A percentile compares a stretch with the other conserved stretches of the same genome.
These are phyloP conservation scores for Calypte anna DNA, from an alignment of 2,113 vertebrate genomes.

Conservation along the genomic window DNA sequence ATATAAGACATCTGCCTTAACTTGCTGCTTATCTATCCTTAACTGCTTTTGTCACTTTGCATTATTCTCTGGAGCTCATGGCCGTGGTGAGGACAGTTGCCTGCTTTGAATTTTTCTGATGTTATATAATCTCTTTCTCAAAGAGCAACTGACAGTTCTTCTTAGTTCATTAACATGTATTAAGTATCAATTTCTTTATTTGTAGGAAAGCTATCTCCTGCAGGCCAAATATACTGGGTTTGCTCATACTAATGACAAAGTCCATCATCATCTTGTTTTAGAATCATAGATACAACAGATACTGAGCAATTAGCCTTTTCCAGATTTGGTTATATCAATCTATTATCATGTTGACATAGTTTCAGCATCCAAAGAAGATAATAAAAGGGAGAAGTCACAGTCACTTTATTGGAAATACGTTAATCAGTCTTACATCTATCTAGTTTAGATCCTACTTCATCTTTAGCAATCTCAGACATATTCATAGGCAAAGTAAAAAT, in stretches of 20 bases:
- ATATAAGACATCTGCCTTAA: neutral
- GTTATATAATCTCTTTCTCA: neutral
- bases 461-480: neutral
- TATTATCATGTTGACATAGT: neutral
- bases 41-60: neutral
- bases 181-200: neutral
- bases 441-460: neutral
- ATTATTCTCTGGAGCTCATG: neutral
- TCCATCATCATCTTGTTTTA: neutral
- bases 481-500: neutral
- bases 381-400: neutral
- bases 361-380: neutral
- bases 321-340: neutral
- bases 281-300: neutral
- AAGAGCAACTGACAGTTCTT: neutral
- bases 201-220: neutral
- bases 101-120: neutral
- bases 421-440: neutral
- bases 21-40: neutral
- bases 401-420: neutral
- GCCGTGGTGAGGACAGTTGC: neutral
- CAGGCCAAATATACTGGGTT: neutral
- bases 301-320: neutral
- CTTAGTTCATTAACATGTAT: neutral
- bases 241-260: neutral